Percentiles rank a stretch among this genome's conserved stretches.
phyloP scores from a whole-genome alignment of 2,888 invertebrate genomes.

The Drosophila siamana region DNA sequence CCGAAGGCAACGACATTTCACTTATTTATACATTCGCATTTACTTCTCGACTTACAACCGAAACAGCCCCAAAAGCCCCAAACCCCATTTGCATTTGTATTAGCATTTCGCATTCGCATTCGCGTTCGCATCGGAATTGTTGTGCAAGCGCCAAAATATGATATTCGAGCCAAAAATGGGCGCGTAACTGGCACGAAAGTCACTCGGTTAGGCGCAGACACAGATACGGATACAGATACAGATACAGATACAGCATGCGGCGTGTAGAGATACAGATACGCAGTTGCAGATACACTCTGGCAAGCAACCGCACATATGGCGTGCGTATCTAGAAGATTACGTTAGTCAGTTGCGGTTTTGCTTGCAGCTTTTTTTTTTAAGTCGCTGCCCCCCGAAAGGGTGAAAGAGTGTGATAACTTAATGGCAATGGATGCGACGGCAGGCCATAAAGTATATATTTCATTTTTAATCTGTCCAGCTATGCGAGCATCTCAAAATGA shows the following conservation, averaged over 20 bases:
- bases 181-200: constrained; percentile 46
- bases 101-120: constrained; percentile 12
- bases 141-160: constrained; percentile 34
- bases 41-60: neutral
- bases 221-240: constrained; percentile 22
- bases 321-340: constrained; percentile 74
- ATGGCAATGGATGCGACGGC: neutral
- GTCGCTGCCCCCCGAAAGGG: neutral
- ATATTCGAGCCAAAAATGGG: constrained; percentile 52
- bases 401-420: neutral
- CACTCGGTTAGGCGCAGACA: constrained; percentile 12
- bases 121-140: constrained; percentile 22
- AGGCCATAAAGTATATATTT: neutral
- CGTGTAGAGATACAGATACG: constrained; percentile 44
- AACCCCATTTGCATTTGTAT: constrained; percentile 5
- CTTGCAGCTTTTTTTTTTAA: neutral
- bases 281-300: constrained; percentile 34
- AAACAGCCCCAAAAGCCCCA: neutral
- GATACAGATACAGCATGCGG: constrained; percentile 56
- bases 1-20: constrained; percentile 7
- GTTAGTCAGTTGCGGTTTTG: constrained; percentile 67
- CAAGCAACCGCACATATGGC: constrained; percentile 55
- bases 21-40: neutral
- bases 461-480: neutral
- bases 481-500: neutral